Conservation (phyloP, 2,797 vertebrate species). For the Hydrophis major region DNA sequence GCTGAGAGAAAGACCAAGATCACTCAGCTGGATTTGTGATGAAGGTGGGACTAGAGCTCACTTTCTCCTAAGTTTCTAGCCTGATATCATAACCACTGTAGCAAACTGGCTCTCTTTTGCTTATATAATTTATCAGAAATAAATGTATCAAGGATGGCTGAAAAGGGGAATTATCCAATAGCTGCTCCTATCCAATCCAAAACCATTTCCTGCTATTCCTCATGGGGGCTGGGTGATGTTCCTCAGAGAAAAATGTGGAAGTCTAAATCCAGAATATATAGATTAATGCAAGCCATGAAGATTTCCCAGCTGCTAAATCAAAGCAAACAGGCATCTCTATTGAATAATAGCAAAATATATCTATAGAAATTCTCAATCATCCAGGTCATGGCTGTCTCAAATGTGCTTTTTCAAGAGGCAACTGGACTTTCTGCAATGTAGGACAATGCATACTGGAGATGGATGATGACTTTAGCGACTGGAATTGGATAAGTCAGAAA, state of each 20-base stretch:
- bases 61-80: background rate
- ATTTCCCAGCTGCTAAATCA: background rate
- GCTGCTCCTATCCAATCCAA: background rate
- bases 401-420: too few relatives aligned
- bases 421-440: background rate
- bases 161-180: background rate
- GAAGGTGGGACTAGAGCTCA: background rate
- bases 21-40: background rate
- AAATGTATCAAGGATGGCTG: background rate
- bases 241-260: background rate
- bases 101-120: background rate
- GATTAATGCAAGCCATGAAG: background rate
- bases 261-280: background rate
- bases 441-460: background rate
- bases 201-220: background rate
- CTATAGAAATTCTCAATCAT: too few relatives aligned
- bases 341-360: background rate
- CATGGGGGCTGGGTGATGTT: background rate
- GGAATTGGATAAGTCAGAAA: background rate
- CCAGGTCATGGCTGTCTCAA: too few relatives aligned
- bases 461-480: background rate
- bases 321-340: background rate
- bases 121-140: background rate
- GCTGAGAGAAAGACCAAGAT: background rate
- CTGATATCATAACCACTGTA: background rate